Evolutionary conservation across 1,140 invertebrate genomes (phyloP).

Genomic region (Magallana ariakensis): DNA sequence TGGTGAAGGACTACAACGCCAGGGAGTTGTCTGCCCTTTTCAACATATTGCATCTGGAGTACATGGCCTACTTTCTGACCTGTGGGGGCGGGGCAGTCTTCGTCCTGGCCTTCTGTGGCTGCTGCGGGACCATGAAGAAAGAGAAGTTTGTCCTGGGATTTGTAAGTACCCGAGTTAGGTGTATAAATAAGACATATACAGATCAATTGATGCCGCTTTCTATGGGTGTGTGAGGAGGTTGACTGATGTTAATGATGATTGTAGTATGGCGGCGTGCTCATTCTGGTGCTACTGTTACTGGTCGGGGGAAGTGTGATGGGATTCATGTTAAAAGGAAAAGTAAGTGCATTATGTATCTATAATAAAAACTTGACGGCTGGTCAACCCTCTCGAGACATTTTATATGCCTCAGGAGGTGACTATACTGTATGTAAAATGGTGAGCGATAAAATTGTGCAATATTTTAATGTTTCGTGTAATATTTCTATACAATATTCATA

Average conservation of each 20-base stretch:
- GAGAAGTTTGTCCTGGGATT: slow-evolving; percentile 77
- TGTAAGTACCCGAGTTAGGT: slow-evolving; percentile 64
- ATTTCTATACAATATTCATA: no score
- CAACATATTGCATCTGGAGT: slow-evolving; percentile 70
- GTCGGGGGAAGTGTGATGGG: slow-evolving; percentile 49
- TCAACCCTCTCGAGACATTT: no score
- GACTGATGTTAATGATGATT: slow-evolving; percentile 41
- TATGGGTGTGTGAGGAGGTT: no score
- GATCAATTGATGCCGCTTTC: no score
- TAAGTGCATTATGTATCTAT: slow-evolving; percentile 32
- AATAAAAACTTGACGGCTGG: not conserved
- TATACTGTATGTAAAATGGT: no score
- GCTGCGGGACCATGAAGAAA: slow-evolving; percentile 76
- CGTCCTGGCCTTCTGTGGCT: slow-evolving; percentile 76
- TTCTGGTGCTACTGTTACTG: slow-evolving; percentile 65
- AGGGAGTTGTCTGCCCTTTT: slow-evolving; percentile 73
- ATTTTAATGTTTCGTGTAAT: no score
- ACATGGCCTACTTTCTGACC: slow-evolving; percentile 72
- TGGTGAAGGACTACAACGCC: slow-evolving; percentile 75
- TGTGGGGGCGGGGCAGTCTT: slow-evolving; percentile 74
- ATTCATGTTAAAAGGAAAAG: slow-evolving; percentile 52
- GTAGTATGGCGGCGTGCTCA: slow-evolving; percentile 74
- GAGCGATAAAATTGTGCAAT: no score
- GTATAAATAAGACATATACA: no score
- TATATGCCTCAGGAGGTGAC: no score